Base-by-base conservation (phyloP, 2,888 invertebrate genomes). In the Chironomus riparius region DNA sequence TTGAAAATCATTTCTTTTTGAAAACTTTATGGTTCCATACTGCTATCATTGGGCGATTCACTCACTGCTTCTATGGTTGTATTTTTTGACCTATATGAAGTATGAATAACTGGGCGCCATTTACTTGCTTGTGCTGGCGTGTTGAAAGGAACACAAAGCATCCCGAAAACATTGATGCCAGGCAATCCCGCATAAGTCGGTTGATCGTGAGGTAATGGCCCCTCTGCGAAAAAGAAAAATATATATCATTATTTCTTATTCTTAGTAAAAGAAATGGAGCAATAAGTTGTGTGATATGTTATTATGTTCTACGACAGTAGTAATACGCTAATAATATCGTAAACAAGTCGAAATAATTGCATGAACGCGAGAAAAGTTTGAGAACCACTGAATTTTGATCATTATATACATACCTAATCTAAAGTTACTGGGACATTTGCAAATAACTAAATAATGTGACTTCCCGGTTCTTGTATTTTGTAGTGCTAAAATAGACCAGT, bases 181-280 rank as follows among this genome's bases (percentile, higher is more conserved):
- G 95, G 95, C 10, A 96, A 95, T 79, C 95, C 93, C 3, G 95
- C 96, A 82, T 96, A 96, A 0, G 94, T 93, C 13, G 96, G 95
- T 82, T 95, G 95, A 82, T 95, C 94, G 82, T 96, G 96, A 10
- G 93, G 93, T 90, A 95, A 93, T 73, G 96, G 96, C 12, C 95
- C 96, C 86, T 95, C 95, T 95, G 86, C 38, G 38, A 10, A 38
- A 38, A 10, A 38, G 7, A 38, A 38, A 38, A 38, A 38, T 38
- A 38, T 38, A 38, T 38, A 38, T 38, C 38, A 38, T 38, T 38
- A 38, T 38, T 38, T 10, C 38, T 38, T 38, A 38, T 38, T 38
- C 7, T 1, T 38, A 38, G 1, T 10, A 10, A 38, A 10, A 10
- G 38, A 38, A 38, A 38, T 38, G 38, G 38, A 38, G 38, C 38